Evolutionary conservation across 2,113 vertebrate genomes (phyloP).

Genomic region (Myotis davidii): DNA sequence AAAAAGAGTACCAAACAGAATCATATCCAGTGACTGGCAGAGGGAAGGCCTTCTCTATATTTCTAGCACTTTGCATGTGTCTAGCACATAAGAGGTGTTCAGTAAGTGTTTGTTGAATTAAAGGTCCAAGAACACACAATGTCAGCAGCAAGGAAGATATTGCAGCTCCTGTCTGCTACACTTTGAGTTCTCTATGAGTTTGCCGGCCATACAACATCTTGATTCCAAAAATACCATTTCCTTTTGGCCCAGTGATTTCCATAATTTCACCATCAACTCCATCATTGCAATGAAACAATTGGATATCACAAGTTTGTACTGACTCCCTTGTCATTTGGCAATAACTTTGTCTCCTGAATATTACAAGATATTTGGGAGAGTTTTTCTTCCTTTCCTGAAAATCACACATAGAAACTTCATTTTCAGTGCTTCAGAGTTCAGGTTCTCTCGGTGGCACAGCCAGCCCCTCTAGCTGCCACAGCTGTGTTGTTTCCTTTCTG

Average conservation of each 20-base stretch:
- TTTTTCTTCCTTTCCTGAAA: conserved; percentile 30
- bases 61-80: neutral
- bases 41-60: neutral
- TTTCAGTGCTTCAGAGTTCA: neutral
- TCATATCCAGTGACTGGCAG: neutral
- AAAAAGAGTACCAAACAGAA: neutral
- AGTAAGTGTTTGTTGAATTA: neutral
- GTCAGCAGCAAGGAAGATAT: neutral
- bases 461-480: neutral
- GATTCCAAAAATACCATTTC: neutral
- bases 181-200: neutral
- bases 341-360: neutral
- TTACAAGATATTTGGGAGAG: neutral
- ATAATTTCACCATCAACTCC: neutral
- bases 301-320: neutral
- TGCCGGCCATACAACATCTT: neutral
- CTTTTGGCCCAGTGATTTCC: neutral
- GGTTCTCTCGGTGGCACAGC: neutral
- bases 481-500: neutral
- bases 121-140: neutral
- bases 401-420: neutral
- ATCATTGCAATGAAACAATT: neutral
- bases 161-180: neutral
- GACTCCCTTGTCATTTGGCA: neutral
- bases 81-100: neutral